A percentile compares a stretch with the other conserved stretches of the same genome.
Evolutionary conservation across 2,888 invertebrate genomes (phyloP).

Genomic region (Neoitamus cyanurus): DNA sequence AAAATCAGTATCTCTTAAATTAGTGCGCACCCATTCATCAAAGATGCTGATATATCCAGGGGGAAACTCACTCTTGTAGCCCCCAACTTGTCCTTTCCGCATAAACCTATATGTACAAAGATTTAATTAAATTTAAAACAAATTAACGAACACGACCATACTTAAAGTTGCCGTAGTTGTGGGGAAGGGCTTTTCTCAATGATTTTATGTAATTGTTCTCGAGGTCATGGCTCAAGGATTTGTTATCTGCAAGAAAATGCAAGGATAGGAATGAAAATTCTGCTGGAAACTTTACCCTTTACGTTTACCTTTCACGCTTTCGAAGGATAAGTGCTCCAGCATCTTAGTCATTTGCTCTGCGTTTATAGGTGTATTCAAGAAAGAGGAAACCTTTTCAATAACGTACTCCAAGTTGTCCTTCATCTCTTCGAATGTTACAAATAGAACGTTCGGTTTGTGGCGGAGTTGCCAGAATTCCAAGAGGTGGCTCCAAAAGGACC

Average conservation of each 20-base stretch:
- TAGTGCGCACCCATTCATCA: slow-evolving; percentile 10
- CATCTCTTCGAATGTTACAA: slow-evolving; percentile 19
- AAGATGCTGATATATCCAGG: not conserved
- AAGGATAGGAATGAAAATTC: not conserved
- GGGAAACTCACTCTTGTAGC: slow-evolving; percentile 26
- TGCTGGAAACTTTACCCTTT: no score
- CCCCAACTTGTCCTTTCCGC: slow-evolving; percentile 16
- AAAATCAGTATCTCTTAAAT: not conserved
- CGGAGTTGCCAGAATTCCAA: slow-evolving; percentile 11
- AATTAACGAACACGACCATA: not conserved
- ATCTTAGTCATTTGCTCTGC: not conserved
- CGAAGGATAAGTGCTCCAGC: not conserved
- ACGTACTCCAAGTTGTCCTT: not conserved
- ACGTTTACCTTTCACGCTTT: not conserved
- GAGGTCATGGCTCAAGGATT: not conserved
- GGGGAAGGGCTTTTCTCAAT: not conserved
- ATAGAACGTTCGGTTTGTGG: not conserved
- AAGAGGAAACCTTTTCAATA: not conserved
- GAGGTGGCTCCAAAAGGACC: not conserved
- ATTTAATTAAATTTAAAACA: not conserved
- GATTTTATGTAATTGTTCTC: not conserved
- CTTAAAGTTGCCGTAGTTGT: not conserved
- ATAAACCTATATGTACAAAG: slow-evolving; percentile 41
- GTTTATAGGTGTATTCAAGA: not conserved
- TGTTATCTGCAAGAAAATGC: not conserved